Base-by-base conservation (phyloP, 2,113 vertebrate species). In the Podilymbus podiceps region DNA sequence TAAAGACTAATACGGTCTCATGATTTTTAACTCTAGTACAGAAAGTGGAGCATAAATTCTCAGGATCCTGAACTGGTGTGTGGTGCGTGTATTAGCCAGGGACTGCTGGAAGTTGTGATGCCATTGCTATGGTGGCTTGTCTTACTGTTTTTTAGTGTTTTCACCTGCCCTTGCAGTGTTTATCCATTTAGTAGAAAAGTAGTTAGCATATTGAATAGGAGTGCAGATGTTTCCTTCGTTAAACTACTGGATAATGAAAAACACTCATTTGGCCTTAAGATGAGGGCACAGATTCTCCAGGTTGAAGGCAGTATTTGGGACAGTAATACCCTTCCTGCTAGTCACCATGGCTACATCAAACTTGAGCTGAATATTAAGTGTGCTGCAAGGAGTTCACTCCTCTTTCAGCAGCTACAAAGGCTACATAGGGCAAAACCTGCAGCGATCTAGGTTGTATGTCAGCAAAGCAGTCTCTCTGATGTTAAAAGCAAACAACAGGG, bases 321-420 rank as follows among this genome's bases (percentile, higher is more conserved):
- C 87, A 79, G 74, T 44, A 89, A 11, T 97, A 55, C 76, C 83
- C 88, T 94, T 89, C 88, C 80, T 94, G 56, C 80, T 78, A 77
- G 90, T 97, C 94, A 72, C 94, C 92, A 92, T 93, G 84, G 80
- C 86, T 97, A 87, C 95, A n/a, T 72, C 69, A 91, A 89, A 59
- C 94, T 92, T 46, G 84, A 95, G 86, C 50, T 81, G 95, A 95
- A 95, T 96, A 69, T 92, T 91, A 93, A 97, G 92, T 55, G 80
- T 30, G 50, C 66, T 93, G 42, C 74, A 73, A 85, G 86, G 92
- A 96, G 38, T 73, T 85, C 49, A 13, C 46, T 94, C 58, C 58
- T 73, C 59, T 56, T 94, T 50, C 53, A 68, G 90, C 15, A 22
- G 58, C 84, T 35, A 31, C 33, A 35, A 28, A 74, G 52, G 85